Conservation (phyloP, 2,113 vertebrate species). For the Rhipidura dahli region DNA sequence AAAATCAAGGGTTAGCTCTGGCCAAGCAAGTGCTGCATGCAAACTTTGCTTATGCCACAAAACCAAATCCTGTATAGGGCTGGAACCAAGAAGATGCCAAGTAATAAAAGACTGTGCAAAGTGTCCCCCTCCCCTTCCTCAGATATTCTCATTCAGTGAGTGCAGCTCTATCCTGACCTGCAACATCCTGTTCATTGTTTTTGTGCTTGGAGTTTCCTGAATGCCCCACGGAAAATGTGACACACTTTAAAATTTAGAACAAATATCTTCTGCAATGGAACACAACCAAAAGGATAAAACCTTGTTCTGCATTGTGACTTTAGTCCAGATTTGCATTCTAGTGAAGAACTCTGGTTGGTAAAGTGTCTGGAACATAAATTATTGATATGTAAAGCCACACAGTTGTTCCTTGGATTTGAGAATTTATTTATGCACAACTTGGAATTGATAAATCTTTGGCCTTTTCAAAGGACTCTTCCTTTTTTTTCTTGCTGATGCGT, state of each 20-base stretch:
- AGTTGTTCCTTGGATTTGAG: not conserved
- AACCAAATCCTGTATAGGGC: not conserved
- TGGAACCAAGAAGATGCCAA: not conserved
- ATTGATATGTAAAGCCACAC: not conserved
- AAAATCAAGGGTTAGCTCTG: not conserved
- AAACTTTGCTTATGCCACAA: not conserved
- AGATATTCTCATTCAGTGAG: not conserved
- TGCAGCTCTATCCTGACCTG: not conserved
- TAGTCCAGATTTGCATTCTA: not conserved
- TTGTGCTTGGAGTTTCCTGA: conserved; percentile 11
- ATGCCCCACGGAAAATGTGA: not conserved
- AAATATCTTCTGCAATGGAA: not conserved
- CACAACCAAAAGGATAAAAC: not conserved
- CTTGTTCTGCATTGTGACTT: not conserved
- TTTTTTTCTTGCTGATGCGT: not conserved
- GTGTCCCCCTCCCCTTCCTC: not conserved
- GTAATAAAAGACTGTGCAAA: not conserved
- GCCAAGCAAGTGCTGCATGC: not conserved
- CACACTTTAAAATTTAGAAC: not conserved
- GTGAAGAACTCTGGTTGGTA: not conserved
- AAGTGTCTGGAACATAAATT: not conserved
- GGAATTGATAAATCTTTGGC: not conserved
- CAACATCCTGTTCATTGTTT: not conserved
- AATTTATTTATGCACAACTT: not conserved
- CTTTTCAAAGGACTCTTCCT: not conserved